phyloP scores from a whole-genome alignment of 2,888 invertebrate species.

The Ochropleura plecta region DNA sequence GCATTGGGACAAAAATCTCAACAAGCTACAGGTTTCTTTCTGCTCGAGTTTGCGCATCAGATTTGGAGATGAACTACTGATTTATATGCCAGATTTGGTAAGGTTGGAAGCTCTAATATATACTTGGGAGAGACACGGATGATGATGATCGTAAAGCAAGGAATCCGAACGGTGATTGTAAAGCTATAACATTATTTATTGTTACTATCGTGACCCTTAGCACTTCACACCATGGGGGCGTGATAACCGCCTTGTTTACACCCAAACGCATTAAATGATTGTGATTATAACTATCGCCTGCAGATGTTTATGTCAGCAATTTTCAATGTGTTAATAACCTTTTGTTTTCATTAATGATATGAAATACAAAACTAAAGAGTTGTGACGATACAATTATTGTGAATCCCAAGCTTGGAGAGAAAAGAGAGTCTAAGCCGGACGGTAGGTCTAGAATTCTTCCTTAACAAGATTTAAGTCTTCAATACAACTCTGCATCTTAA shows the following conservation, averaged over 20 bases:
- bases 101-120: not conserved
- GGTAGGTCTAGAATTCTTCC: not conserved
- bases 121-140: not conserved
- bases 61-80: constrained; percentile 14
- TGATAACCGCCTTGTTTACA: constrained; percentile 41
- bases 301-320: constrained; percentile 21
- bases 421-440: not conserved
- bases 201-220: constrained; percentile 25
- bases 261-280: constrained; percentile 11
- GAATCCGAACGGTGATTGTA: not conserved
- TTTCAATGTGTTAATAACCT: constrained; percentile 3
- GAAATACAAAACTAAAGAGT: constrained; percentile 1
- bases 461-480: not conserved
- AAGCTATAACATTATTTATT: constrained; percentile 12
- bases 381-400: not conserved
- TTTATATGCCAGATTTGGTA: not conserved
- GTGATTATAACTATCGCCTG: constrained; percentile 22
- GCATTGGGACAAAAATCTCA: constrained; percentile 59
- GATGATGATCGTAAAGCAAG: not conserved
- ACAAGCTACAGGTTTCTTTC: constrained; percentile 42
- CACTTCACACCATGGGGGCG: constrained; percentile 44
- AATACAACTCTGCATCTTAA: not conserved
- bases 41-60: constrained; percentile 43
- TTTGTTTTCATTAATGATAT: constrained; percentile 8
- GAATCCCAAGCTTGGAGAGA: constrained; percentile 7